Evolutionary conservation across 2,888 invertebrate genomes (phyloP), one percentile per base, ranked within the genome.

Genomic region (Eumacrocentrus americanus): DNA sequence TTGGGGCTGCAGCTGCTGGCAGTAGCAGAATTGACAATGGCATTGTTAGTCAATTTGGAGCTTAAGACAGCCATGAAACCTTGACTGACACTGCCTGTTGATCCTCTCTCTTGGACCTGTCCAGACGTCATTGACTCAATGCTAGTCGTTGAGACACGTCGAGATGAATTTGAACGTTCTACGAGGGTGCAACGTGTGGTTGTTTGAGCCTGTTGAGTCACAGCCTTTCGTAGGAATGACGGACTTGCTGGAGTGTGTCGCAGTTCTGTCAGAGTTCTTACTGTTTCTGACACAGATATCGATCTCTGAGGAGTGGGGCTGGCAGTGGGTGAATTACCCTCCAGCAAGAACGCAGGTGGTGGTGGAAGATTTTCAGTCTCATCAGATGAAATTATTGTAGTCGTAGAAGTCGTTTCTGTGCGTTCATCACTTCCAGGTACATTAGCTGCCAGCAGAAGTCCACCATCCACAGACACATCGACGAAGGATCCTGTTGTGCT

Each of bases 231-330:
- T 22, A 90, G 82, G 3, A 91, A 85, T 66, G 89, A 89, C 3
- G 94, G 94, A 67, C 93, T 94, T 2, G 93, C 92, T 0, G 94
- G 93, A 72, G 91, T 92, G 81, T 94, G 94, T 71, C 91, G 89
- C 64, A 93, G 81, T 74, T 93, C 92, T 0, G 92, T 93, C 58
- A 94, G 81, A 40, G 91, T 92, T 77, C 92, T 91, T 5, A 94
- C 91, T 0, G 93, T 92, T 79, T 94, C 93, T 0, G 94, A 92
- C 14, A 94, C 94, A 72, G 80, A 80, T 50, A 80, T 73, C 23
- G 80, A 79, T 63, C 80, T 80, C 60, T 80, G 76, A 52, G 78
- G 73, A 51, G 78, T 77, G 16, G 79, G 76, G 18, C 70, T 72
- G 53, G 70, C 72, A 55, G 68, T 75, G 58, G 81, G 80, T 2